Evolutionary conservation across 1,140 invertebrate genomes (phyloP).

Genomic region (Sarcophaga peregrina): DNA sequence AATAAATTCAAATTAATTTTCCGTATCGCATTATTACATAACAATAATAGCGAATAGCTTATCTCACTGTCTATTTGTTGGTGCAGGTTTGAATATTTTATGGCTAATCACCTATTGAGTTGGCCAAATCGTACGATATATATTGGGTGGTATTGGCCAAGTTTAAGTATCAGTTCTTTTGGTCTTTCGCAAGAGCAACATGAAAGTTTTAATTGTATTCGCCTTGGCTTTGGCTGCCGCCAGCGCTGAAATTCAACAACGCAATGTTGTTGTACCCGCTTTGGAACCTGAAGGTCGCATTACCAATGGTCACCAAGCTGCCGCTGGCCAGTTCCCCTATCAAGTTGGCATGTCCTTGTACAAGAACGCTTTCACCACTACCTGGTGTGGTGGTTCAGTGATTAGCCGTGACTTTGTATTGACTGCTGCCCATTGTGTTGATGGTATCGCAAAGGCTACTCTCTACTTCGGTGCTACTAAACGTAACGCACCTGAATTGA

Average conservation of each 20-base stretch:
- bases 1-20: too few relatives aligned
- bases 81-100: too few relatives aligned
- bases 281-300: conserved; percentile 55
- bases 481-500: conserved; percentile 1
- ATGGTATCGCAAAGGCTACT: conserved; percentile 50
- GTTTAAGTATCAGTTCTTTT: not conserved
- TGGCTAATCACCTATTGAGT: too few relatives aligned
- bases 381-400: conserved; percentile 70
- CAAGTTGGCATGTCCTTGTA: conserved; percentile 61
- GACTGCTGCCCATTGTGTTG: conserved; percentile 72
- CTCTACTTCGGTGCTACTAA: conserved; percentile 33
- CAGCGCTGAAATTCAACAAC: conserved; percentile 15
- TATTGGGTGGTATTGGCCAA: not conserved
- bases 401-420: conserved; percentile 70
- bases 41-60: too few relatives aligned
- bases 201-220: conserved; percentile 42
- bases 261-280: not conserved
- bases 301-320: conserved; percentile 56
- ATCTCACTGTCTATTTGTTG: too few relatives aligned
- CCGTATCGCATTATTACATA: too few relatives aligned
- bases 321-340: conserved; percentile 62
- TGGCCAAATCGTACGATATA: not conserved
- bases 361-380: conserved; percentile 43
- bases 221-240: conserved; percentile 34
- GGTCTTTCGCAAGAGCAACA: not conserved